phyloP scores from a whole-genome alignment of 2,888 invertebrate species.

The Pherbina coryleti region DNA sequence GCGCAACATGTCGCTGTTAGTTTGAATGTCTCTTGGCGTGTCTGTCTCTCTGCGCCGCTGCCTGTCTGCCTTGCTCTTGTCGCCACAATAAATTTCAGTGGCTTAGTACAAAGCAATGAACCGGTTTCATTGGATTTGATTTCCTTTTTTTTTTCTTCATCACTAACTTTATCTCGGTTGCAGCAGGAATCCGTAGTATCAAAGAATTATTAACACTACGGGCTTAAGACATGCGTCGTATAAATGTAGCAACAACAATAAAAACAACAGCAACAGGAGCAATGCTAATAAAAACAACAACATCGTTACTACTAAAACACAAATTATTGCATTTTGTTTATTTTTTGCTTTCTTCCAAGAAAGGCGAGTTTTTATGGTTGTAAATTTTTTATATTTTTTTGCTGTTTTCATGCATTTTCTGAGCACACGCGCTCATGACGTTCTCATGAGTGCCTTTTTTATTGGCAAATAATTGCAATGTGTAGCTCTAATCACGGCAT shows the following conservation, averaged over 20 bases:
- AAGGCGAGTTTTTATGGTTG: neutral
- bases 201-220: neutral
- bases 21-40: neutral
- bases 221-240: neutral
- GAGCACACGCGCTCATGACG: neutral
- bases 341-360: neutral
- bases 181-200: neutral
- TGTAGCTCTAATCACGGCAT: neutral
- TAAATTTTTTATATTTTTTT: neutral
- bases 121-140: neutral
- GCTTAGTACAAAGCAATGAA: neutral
- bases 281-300: neutral
- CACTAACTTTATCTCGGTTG: neutral
- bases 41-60: neutral
- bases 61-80: neutral
- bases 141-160: neutral
- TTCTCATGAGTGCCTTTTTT: neutral
- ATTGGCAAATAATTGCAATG: neutral
- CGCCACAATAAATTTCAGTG: neutral
- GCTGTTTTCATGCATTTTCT: neutral
- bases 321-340: constrained; percentile 7
- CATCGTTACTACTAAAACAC: neutral
- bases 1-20: neutral
- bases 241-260: neutral
- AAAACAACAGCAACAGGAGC: neutral